Percentiles rank a stretch among this genome's conserved stretches.
phyloP scores from a whole-genome alignment of 2,113 vertebrate genomes.

The Syrrhaptes paradoxus region DNA sequence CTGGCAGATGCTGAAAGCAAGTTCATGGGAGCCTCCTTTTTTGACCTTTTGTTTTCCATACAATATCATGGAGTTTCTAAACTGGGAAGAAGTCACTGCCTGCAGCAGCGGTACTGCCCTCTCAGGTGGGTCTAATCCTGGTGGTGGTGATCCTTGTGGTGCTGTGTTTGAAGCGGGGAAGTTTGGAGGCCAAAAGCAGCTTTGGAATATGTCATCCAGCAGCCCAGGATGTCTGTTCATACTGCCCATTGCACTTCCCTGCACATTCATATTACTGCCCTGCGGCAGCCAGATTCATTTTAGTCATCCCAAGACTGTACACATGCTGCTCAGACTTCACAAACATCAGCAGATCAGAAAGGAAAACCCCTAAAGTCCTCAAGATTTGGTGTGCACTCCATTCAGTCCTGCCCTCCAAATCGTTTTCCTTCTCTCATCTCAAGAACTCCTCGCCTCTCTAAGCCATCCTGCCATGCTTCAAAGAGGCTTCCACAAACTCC shows the following conservation, averaged over 20 bases:
- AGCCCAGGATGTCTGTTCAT: not conserved
- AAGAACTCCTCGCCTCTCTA: not conserved
- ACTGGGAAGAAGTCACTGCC: not conserved
- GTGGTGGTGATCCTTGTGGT: not conserved
- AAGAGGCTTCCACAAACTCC: not conserved
- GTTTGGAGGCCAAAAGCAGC: not conserved
- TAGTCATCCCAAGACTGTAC: not conserved
- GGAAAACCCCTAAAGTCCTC: not conserved
- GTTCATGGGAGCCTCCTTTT: not conserved
- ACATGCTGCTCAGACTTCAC: not conserved
- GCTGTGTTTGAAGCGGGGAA: not conserved
- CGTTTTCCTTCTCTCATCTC: not conserved
- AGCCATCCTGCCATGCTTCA: not conserved
- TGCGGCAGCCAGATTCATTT: not conserved
- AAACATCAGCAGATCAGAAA: not conserved
- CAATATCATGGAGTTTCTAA: not conserved
- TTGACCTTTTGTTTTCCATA: not conserved
- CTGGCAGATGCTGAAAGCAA: not conserved
- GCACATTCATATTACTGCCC: not conserved
- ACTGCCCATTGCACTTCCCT: not conserved
- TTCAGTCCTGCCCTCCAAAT: not conserved
- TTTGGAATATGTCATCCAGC: not conserved
- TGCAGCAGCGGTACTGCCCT: not conserved
- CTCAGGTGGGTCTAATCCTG: not conserved
- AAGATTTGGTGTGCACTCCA: not conserved